phyloP scores from a whole-genome alignment of 1,140 invertebrate genomes.

The Aporrectodea caliginosa region DNA sequence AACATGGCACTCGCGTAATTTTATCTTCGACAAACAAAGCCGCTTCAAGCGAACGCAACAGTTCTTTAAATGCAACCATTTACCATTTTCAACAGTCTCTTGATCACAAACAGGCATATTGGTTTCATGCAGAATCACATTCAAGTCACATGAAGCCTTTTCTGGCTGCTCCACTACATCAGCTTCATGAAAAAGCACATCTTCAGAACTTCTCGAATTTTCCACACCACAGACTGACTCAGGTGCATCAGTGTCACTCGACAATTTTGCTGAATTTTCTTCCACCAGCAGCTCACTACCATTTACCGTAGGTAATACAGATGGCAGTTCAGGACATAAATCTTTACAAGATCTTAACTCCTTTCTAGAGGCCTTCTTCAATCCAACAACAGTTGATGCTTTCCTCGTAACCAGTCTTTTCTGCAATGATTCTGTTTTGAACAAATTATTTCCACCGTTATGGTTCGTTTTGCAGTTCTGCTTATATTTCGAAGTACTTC shows the following conservation, averaged over 20 bases:
- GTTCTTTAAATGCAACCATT: neutral
- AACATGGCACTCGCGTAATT: neutral
- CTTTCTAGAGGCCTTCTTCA: neutral
- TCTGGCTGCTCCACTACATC: neutral
- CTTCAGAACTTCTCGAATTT: no score
- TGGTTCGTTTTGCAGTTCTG: neutral
- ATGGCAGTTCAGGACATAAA: neutral
- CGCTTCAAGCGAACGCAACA: neutral
- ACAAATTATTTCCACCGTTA: no score
- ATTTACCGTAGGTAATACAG: neutral
- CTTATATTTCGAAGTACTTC: neutral
- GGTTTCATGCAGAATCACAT: neutral
- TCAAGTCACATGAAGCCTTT: neutral
- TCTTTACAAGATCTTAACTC: neutral
- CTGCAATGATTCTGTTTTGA: no score
- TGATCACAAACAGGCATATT: neutral
- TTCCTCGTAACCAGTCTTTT: no score
- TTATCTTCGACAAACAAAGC: neutral
- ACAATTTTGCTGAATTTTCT: no score
- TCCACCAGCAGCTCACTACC: no score
- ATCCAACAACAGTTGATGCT: neutral
- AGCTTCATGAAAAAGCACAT: no score
- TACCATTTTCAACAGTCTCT: neutral
- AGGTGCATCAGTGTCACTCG: no score
- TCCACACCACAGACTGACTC: no score